Conservation (phyloP, 2,888 invertebrate genomes). For the Drosophila borborema region DNA sequence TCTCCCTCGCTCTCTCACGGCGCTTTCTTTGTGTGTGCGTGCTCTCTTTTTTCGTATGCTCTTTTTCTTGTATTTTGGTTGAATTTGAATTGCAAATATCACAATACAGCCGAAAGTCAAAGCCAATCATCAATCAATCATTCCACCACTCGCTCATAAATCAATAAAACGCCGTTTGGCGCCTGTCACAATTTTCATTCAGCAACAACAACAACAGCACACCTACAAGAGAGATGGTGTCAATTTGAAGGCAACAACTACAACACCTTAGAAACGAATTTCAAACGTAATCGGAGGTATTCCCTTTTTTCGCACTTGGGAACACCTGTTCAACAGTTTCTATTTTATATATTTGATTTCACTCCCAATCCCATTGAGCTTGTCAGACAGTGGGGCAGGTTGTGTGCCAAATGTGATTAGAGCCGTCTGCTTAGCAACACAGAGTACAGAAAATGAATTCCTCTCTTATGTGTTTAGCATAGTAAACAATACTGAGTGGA, state of each 20-base stretch:
- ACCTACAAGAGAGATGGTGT: neutral
- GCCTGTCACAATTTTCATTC: constrained; percentile 61
- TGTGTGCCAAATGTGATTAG: constrained; percentile 68
- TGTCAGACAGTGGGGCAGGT: constrained; percentile 72
- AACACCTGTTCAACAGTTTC: constrained; percentile 66
- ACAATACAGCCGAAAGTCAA: constrained; percentile 63
- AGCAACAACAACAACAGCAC: constrained; percentile 8
- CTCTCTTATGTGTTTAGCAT: neutral
- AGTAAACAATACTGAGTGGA: neutral
- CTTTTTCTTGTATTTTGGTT: constrained; percentile 12
- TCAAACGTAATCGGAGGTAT: constrained; percentile 67
- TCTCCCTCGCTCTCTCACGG: neutral
- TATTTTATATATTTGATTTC: constrained; percentile 12
- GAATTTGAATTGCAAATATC: constrained; percentile 46
- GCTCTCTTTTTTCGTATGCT: constrained; percentile 15
- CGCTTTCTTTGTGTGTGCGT: constrained; percentile 2
- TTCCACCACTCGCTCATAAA: constrained; percentile 54
- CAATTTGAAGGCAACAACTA: constrained; percentile 10
- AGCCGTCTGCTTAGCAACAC: constrained; percentile 49
- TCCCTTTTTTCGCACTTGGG: constrained; percentile 71
- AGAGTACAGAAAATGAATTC: constrained; percentile 40
- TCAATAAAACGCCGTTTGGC: constrained; percentile 69
- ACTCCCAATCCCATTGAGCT: constrained; percentile 15
- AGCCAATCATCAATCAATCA: constrained; percentile 73
- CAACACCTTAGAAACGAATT: constrained; percentile 10